Evolutionary conservation across 2,797 vertebrate genomes (phyloP), one percentile per base, ranked within the genome.

Genomic region (Falco columbarius): DNA sequence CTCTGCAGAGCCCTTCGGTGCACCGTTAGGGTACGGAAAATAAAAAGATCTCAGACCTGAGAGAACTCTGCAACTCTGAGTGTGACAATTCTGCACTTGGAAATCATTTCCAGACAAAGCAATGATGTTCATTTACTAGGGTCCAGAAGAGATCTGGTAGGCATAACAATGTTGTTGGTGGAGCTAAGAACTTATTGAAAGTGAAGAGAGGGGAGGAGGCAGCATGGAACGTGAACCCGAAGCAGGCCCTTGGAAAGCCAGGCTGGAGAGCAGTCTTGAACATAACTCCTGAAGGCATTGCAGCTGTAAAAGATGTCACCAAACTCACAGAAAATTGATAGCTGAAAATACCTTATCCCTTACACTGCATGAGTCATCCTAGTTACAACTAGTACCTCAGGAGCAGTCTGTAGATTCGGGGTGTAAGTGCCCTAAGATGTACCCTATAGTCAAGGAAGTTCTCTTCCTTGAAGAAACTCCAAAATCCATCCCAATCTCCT

Each of bases 11-110:
- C 12, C 44, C 5, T 70, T 56, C 59, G 17, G 47, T 51, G 42
- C 30, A 90, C 3, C 12, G 13, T 36, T 0, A 0, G 2, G 2
- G 18, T 15, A 44, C 19, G 58, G 58, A 74, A 66, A 65, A 72
- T 29, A 42, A 52, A 59, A 75, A 40, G 1, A 38, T 54, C 59
- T 72, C 12, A 81, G 46, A 63, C 18, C 29, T 59, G 51, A 96
- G 27, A 62, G 14, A 77, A 40, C 12, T 79, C 38, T 40, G 38
- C 38, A 40, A 40, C 38, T 40, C 38, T 58, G 42, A 72, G 3
- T 7, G 12, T 32, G 56, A 42, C 10, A 56, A 7, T 65, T 74
- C 29, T 72, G 49, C 11, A 7, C 38, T 61, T 74, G 19, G 46
- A 74, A 91, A 56, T 30, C 1, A 58, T 79, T 90, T 83, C 34